Conservation (phyloP, 1,140 invertebrate genomes). For the Grapholita molesta region DNA sequence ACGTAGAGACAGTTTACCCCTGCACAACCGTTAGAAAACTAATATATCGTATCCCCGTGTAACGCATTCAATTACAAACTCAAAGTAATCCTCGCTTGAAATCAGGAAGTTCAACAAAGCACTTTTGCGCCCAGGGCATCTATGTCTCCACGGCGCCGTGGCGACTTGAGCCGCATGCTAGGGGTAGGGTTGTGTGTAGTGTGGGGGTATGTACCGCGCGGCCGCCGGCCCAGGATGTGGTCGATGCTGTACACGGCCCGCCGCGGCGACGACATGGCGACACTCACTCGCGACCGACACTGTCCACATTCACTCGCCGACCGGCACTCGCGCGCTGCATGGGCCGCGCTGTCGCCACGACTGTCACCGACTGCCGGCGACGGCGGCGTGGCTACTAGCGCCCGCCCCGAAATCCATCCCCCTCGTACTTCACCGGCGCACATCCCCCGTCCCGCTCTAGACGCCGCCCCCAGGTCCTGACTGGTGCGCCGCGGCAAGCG, state of each 20-base stretch:
- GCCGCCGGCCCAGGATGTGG: constrained; percentile 51
- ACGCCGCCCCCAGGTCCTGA: constrained; percentile 19
- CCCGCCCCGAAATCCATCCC: constrained; percentile 10
- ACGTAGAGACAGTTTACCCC: no score
- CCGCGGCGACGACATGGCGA: constrained; percentile 47
- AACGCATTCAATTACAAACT: no score
- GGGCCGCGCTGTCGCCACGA: background rate
- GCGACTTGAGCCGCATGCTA: background rate
- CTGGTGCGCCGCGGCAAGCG: constrained; percentile 19
- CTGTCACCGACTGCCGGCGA: background rate
- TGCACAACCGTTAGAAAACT: no score
- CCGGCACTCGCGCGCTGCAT: background rate
- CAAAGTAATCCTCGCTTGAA: no score
- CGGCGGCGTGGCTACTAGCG: background rate
- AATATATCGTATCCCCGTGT: no score
- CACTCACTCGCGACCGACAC: constrained; percentile 2
- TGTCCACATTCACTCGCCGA: background rate
- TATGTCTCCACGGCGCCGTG: background rate
- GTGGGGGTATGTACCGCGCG: background rate
- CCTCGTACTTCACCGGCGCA: background rate
- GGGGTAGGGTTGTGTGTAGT: background rate
- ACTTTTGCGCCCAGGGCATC: no score
- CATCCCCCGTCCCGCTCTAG: background rate
- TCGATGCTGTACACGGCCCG: constrained; percentile 59
- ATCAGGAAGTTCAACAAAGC: no score